A percentile compares a stretch with the other conserved stretches of the same genome.
phyloP scores from a whole-genome alignment of 2,888 invertebrate species.

The Himalopsyche japonica region DNA sequence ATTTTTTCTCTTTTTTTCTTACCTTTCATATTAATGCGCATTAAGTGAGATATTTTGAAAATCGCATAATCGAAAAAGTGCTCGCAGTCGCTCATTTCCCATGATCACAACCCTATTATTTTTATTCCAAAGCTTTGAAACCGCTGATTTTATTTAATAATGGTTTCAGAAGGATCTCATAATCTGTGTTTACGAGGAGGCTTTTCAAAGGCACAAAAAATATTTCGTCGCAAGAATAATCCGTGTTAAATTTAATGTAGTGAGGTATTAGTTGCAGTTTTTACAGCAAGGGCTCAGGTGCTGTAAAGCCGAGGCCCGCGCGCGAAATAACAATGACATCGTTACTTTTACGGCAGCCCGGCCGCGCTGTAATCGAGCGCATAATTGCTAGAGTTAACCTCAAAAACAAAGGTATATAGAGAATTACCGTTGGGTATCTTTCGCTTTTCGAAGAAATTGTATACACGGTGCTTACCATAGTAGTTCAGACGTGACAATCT shows the following conservation, averaged over 20 bases:
- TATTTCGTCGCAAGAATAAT: neutral
- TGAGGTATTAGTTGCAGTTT: neutral
- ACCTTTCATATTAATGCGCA: too few species aligned
- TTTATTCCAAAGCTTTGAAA: too few species aligned
- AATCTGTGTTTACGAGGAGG: too few species aligned
- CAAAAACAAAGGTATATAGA: neutral
- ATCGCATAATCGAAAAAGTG: too few species aligned
- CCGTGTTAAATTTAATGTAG: neutral
- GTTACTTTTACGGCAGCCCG: neutral
- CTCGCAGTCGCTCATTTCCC: too few species aligned
- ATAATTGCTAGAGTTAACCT: neutral
- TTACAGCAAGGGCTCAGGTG: neutral
- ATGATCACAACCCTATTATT: too few species aligned
- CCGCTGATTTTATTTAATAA: too few species aligned
- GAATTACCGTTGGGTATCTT: neutral
- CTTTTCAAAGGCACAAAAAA: neutral
- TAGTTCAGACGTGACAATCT: neutral
- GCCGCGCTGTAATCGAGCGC: neutral
- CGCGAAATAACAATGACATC: neutral
- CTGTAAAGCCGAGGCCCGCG: neutral
- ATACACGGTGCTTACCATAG: neutral
- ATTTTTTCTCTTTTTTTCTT: too few species aligned
- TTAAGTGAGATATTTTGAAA: too few species aligned
- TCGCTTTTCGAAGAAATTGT: neutral
- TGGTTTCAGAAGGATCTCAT: too few species aligned